phyloP scores from a whole-genome alignment of 1,140 invertebrate species.

The Heliconius himera region DNA sequence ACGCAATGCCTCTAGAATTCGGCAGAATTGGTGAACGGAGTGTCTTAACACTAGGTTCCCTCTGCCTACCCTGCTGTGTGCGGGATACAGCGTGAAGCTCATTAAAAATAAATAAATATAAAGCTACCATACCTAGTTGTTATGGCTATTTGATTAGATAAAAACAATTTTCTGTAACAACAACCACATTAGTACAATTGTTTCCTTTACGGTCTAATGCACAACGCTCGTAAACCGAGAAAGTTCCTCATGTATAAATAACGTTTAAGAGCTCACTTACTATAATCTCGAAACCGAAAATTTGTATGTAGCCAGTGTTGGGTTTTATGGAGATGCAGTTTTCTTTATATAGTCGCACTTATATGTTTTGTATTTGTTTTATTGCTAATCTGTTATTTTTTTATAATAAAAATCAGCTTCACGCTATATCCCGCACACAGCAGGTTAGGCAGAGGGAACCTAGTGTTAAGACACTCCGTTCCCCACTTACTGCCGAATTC shows the following conservation, averaged over 20 bases:
- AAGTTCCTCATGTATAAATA: slow-evolving; percentile 22
- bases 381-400: neutral
- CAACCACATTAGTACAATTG: slow-evolving; percentile 15
- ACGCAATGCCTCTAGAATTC: no score
- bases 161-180: neutral
- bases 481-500: no score
- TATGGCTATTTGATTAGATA: slow-evolving; percentile 7
- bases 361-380: neutral
- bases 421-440: no score
- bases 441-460: no score
- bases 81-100: no score
- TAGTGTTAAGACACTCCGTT: no score
- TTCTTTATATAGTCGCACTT: neutral
- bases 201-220: slow-evolving; percentile 18
- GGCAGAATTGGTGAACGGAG: no score
- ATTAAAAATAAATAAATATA: no score
- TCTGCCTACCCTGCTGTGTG: no score
- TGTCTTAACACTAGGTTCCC: no score
- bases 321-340: neutral
- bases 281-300: neutral
- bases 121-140: neutral
- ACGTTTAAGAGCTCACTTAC: slow-evolving; percentile 8
- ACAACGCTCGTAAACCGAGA: slow-evolving; percentile 21
- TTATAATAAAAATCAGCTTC: no score
- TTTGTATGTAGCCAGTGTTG: neutral